These are phyloP conservation scores for Heliconius hermathena DNA, from an alignment of 1,140 invertebrate genomes.

Conservation along the genomic window DNA sequence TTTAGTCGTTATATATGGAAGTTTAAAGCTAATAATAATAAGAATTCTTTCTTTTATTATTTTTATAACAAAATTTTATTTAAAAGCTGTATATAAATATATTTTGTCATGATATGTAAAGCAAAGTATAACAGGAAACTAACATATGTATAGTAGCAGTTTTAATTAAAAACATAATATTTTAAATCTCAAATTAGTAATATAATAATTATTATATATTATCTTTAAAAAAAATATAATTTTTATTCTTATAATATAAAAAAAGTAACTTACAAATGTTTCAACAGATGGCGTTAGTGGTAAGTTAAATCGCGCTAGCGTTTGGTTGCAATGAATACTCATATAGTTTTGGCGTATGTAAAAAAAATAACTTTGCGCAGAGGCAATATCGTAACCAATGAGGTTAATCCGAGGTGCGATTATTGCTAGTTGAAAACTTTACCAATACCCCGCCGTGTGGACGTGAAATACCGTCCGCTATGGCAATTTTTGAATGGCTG, in stretches of 20 bases:
- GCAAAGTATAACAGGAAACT: too few species aligned
- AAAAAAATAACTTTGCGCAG: conserved; percentile 86
- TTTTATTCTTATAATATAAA: not conserved
- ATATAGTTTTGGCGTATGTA: not conserved
- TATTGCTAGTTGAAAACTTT: conserved; percentile 95
- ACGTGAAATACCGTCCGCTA: conserved; percentile 95
- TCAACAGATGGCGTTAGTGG: conserved; percentile 47
- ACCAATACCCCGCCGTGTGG: conserved; percentile 90
- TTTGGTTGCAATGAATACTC: not conserved
- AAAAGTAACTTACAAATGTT: not conserved
- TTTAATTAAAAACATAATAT: too few species aligned
- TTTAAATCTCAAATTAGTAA: too few species aligned
- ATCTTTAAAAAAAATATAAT: too few species aligned
- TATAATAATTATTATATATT: too few species aligned
- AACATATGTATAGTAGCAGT: too few species aligned
- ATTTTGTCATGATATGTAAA: too few species aligned
- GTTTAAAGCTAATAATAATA: not conserved
- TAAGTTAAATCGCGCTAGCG: conserved; percentile 42
- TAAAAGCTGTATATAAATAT: too few species aligned
- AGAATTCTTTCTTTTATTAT: too few species aligned
- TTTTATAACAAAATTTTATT: too few species aligned
- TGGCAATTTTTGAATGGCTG: conserved; percentile 92
- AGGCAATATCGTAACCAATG: conserved; percentile 93
- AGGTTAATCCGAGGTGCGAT: conserved; percentile 93
- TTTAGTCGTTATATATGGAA: not conserved